phyloP scores from a whole-genome alignment of 2,888 invertebrate genomes.

The Agrochola lota region DNA sequence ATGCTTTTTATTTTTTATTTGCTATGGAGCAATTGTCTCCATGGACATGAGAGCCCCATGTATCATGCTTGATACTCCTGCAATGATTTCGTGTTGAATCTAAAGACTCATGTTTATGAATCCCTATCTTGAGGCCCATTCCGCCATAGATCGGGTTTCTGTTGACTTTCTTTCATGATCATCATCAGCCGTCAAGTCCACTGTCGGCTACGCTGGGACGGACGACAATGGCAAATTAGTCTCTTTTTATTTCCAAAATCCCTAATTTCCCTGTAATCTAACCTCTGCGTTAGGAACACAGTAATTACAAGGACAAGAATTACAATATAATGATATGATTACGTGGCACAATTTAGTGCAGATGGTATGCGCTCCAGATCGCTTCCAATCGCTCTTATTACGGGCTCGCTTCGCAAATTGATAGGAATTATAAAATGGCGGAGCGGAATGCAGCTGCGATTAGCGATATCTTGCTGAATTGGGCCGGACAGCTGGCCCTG shows the following conservation, averaged over 20 bases:
- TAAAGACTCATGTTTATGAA: background rate
- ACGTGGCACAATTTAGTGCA: constrained; percentile 45
- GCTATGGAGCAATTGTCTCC: background rate
- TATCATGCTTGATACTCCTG: background rate
- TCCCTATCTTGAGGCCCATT: too few species aligned
- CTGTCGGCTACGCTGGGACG: too few species aligned
- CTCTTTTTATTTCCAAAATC: constrained; percentile 8
- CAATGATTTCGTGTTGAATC: too few species aligned
- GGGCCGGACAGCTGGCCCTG: background rate
- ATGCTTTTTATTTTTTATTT: too few species aligned
- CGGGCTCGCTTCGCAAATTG: constrained; percentile 69
- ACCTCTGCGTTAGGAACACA: background rate
- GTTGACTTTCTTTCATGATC: background rate
- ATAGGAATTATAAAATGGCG: constrained; percentile 77
- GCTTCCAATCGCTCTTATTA: constrained; percentile 44
- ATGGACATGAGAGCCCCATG: background rate
- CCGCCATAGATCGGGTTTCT: background rate
- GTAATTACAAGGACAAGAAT: constrained; percentile 5
- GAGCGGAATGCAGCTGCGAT: constrained; percentile 64
- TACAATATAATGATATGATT: constrained; percentile 56
- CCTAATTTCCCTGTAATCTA: background rate
- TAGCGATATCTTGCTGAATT: constrained; percentile 37
- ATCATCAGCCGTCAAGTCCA: background rate
- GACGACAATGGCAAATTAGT: background rate
- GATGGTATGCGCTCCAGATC: constrained; percentile 31